These are phyloP conservation scores for Oreocharis arfaki DNA, from an alignment of 2,113 vertebrate species.

Conservation along the genomic window DNA sequence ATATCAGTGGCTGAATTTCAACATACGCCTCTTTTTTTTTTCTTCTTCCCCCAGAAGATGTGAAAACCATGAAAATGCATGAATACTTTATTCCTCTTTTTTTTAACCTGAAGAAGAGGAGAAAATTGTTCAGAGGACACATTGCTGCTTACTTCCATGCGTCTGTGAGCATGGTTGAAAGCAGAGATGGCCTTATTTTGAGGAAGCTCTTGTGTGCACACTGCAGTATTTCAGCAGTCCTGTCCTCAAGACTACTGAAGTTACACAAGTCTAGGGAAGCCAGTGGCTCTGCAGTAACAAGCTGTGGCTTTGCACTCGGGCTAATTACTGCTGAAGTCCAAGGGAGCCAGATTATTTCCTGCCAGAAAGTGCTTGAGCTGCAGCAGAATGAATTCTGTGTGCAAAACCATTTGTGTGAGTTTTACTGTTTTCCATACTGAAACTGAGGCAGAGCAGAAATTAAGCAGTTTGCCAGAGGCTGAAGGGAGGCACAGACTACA, in stretches of 20 bases:
- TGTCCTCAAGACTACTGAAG: neutral
- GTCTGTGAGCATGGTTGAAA: neutral
- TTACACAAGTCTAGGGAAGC: neutral
- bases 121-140: neutral
- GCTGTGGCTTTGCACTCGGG: neutral
- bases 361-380: neutral
- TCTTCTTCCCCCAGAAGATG: neutral
- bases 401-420: neutral
- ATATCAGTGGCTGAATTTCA: neutral
- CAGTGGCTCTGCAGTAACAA: neutral
- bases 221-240: neutral
- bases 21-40: fast-evolving
- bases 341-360: neutral
- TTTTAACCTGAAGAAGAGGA: neutral
- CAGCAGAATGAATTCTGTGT: neutral
- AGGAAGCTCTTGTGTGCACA: neutral
- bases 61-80: neutral
- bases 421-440: neutral
- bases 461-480: neutral
- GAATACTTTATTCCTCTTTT: neutral
- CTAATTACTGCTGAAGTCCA: slow-evolving; percentile 7
- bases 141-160: neutral
- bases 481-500: neutral
- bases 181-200: neutral
- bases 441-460: neutral